phyloP scores from a whole-genome alignment of 2,797 vertebrate genomes.

The Aulostomus chinensis region DNA sequence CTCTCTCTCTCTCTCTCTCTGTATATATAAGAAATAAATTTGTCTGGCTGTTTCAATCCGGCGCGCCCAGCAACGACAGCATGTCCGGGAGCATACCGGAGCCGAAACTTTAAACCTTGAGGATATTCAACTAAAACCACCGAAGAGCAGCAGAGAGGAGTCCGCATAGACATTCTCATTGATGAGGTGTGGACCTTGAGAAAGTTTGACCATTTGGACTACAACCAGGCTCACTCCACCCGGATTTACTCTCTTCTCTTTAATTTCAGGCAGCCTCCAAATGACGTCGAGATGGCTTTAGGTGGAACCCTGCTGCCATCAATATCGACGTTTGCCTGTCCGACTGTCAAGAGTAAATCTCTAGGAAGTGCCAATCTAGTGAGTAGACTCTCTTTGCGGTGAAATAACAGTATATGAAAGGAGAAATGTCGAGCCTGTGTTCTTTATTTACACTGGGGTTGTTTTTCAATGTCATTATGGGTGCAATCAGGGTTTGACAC shows the following conservation, averaged over 20 bases:
- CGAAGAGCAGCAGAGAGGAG: slow-evolving; percentile 21
- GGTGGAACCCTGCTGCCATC: slow-evolving; percentile 92
- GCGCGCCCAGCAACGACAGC: slow-evolving; percentile 39
- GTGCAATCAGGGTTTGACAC: slow-evolving; percentile 35
- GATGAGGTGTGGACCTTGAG: slow-evolving; percentile 75
- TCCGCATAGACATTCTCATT: slow-evolving; percentile 34
- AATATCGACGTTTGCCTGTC: slow-evolving; percentile 91
- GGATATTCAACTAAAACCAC: slow-evolving; percentile 18
- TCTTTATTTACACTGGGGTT: slow-evolving; percentile 19
- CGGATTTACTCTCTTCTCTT: slow-evolving; percentile 60
- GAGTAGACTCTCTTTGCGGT: slow-evolving; percentile 69
- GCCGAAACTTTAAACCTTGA: slow-evolving; percentile 49
- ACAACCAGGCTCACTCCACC: slow-evolving; percentile 6
- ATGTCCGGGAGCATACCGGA: slow-evolving; percentile 55
- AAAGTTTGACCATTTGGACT: slow-evolving; percentile 51
- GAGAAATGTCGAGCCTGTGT: background rate
- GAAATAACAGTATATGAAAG: too few species aligned
- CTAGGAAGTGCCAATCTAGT: slow-evolving; percentile 85
- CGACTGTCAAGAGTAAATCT: slow-evolving; percentile 85
- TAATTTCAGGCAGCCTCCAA: slow-evolving; percentile 88
- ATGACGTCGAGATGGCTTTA: slow-evolving; percentile 96
- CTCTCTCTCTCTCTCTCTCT: too few species aligned
- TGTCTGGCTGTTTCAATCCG: slow-evolving; percentile 13
- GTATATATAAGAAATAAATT: background rate
- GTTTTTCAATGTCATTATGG: slow-evolving; percentile 29